These are phyloP conservation scores for Tor tambroides DNA, from an alignment of 2,113 vertebrate species.

Conservation along the genomic window DNA sequence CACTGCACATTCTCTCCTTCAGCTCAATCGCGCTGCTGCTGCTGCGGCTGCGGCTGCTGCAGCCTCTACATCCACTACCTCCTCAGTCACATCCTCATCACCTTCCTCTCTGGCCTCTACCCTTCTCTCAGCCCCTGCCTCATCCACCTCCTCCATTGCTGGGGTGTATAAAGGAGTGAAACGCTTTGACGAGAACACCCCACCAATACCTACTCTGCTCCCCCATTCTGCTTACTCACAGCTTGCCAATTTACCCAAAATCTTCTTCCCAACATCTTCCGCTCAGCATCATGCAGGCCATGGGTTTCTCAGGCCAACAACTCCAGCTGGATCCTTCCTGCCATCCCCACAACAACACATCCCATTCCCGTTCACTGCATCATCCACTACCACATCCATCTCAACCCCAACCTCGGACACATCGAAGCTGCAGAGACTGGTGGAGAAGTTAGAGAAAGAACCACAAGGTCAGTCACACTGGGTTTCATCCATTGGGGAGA, in stretches of 20 bases:
- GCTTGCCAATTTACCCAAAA: constrained; percentile 77
- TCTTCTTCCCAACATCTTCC: constrained; percentile 75
- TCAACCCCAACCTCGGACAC: constrained; percentile 80
- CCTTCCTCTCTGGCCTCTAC: constrained; percentile 77
- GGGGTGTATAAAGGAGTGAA: constrained; percentile 75
- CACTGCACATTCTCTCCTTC: too few relatives aligned
- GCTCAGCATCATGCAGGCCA: constrained; percentile 74
- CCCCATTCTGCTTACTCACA: constrained; percentile 74
- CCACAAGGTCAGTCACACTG: constrained; percentile 63
- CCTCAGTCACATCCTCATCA: constrained; percentile 67
- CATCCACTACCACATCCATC: constrained; percentile 64
- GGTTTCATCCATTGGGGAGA: constrained; percentile 72
- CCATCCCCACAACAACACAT: constrained; percentile 69
- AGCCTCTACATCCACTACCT: constrained; percentile 66
- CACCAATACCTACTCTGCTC: constrained; percentile 72
- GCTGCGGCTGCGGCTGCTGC: constrained; percentile 74
- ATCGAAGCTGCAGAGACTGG: constrained; percentile 78
- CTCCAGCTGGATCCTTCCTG: constrained; percentile 66
- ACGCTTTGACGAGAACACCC: constrained; percentile 80
- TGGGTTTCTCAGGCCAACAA: constrained; percentile 67
- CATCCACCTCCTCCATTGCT: constrained; percentile 73
- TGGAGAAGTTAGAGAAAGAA: constrained; percentile 81
- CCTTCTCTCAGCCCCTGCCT: constrained; percentile 73
- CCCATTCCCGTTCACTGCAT: constrained; percentile 66
- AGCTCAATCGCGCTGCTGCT: too few relatives aligned